Evolutionary conservation across 2,888 invertebrate species (phyloP), one percentile per base, ranked within the genome.

Genomic region (Metellina segmentata): DNA sequence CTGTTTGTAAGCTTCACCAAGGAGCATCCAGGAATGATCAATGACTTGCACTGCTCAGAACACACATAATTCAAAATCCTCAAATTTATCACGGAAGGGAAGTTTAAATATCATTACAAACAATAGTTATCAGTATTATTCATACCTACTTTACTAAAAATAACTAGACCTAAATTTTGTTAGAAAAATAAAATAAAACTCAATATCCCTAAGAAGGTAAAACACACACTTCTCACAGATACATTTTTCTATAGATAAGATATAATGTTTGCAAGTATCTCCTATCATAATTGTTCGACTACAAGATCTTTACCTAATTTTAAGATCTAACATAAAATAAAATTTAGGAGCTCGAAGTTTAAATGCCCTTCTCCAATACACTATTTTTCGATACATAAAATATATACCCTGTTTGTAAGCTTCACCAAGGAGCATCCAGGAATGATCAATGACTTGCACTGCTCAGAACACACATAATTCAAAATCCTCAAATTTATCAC

Each of bases 71-170:
- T n/a, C 81, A 49, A 7, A 19, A 8, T 49, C 8, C 53, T 19
- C 19, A 61, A 53, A 13, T 34, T 34, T 34, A 34, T 2, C 48
- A n/a, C 20, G 48, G 48, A 34, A 69, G 48, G 69, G 81, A 34
- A 34, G 13, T 81, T 69, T 70, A 81, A 81, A 81, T 70, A 70
- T 81, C 81, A 48, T 34, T 34, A 4, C 4, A 34, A 34, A 34
- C 34, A 34, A 34, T 2, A 34, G 34, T 34, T 34, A n/a, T 34
- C n/a, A n/a, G 4, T 34, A 34, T 34, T 34, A 34, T 34, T n/a
- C 34, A 34, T 34, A 34, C 1, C 4, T 34, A 34, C 34, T 34
- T 2, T 34, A 34, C 34, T 34, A 34, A 34, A 34, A 34, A 34
- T 2, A n/a, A n/a, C n/a, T n/a, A n/a, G n/a, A n/a, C n/a, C n/a